A percentile compares a stretch with the other conserved stretches of the same genome.
These are phyloP conservation scores for Chloroceryle inda DNA, from an alignment of 2,797 vertebrate species.

Conservation along the genomic window DNA sequence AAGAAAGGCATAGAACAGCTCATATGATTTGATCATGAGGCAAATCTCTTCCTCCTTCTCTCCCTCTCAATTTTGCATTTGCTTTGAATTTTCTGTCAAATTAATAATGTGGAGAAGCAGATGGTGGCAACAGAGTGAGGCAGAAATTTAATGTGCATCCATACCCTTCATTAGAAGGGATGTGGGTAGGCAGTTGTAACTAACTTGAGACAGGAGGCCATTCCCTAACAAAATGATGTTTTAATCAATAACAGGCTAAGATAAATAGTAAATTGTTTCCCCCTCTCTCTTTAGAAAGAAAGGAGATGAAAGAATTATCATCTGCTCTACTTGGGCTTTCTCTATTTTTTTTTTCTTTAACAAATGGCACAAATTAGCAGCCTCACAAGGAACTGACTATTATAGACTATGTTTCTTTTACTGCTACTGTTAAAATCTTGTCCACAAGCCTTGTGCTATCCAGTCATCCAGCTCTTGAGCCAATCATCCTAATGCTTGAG, in stretches of 20 bases:
- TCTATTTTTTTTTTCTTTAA: not conserved
- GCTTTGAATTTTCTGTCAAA: not conserved
- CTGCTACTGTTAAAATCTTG: not conserved
- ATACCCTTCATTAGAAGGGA: not conserved
- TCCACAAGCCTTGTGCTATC: not conserved
- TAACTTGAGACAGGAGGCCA: not conserved
- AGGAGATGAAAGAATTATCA: not conserved
- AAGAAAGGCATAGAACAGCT: not conserved
- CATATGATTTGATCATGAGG: not conserved
- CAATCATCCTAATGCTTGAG: not conserved
- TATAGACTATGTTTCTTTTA: not conserved
- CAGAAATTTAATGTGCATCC: not conserved
- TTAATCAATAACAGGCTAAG: not conserved
- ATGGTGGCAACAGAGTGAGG: not conserved
- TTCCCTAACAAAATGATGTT: not conserved
- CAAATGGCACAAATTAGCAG: not conserved
- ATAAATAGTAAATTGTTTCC: not conserved
- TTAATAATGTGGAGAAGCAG: not conserved
- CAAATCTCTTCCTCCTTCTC: not conserved
- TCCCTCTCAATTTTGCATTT: not conserved
- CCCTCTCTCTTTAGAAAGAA: not conserved
- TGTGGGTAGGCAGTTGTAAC: not conserved
- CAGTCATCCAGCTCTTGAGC: not conserved
- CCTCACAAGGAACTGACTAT: not conserved
- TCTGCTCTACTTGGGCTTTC: not conserved